A percentile compares a stretch with the other conserved stretches of the same genome.
These are phyloP conservation scores for Hypomecis atomaria DNA, from an alignment of 2,888 invertebrate species.

Conservation along the genomic window DNA sequence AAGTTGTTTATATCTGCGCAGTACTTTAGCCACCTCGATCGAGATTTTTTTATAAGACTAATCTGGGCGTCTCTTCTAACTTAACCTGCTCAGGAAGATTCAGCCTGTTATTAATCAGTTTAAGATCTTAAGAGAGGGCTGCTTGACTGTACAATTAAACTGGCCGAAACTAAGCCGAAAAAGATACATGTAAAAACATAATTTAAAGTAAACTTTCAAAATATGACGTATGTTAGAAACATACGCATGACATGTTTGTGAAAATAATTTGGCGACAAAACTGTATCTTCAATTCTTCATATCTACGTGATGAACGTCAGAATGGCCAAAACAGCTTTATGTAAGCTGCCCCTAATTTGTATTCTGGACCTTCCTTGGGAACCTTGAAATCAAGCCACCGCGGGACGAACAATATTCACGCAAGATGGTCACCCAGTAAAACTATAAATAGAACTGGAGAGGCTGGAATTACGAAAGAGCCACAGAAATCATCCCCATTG, in stretches of 20 bases:
- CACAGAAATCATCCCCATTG: not conserved
- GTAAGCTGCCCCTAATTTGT: conserved; percentile 37
- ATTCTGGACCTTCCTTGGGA: conserved; percentile 31
- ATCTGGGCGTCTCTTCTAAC: too few relatives aligned
- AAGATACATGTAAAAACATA: too few relatives aligned
- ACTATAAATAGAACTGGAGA: too few relatives aligned
- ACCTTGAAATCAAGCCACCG: conserved; percentile 38
- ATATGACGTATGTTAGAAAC: not conserved
- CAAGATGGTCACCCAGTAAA: conserved; percentile 10
- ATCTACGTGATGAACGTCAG: conserved; percentile 10
- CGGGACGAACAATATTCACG: conserved; percentile 31
- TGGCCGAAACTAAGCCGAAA: too few relatives aligned
- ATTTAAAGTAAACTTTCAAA: too few relatives aligned
- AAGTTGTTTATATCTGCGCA: too few relatives aligned
- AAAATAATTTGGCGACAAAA: conserved; percentile 7
- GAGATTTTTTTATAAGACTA: too few relatives aligned
- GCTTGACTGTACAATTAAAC: too few relatives aligned
- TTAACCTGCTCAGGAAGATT: too few relatives aligned
- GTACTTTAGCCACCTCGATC: too few relatives aligned
- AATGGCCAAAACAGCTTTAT: conserved; percentile 33
- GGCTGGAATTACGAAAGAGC: not conserved
- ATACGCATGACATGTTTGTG: not conserved
- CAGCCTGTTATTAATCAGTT: too few relatives aligned
- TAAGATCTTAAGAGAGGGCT: too few relatives aligned
- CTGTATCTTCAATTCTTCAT: not conserved